A percentile compares a stretch with the other conserved stretches of the same genome.
Evolutionary conservation across 2,888 invertebrate species (phyloP).

Genomic region (Nesidiocoris tenuis): DNA sequence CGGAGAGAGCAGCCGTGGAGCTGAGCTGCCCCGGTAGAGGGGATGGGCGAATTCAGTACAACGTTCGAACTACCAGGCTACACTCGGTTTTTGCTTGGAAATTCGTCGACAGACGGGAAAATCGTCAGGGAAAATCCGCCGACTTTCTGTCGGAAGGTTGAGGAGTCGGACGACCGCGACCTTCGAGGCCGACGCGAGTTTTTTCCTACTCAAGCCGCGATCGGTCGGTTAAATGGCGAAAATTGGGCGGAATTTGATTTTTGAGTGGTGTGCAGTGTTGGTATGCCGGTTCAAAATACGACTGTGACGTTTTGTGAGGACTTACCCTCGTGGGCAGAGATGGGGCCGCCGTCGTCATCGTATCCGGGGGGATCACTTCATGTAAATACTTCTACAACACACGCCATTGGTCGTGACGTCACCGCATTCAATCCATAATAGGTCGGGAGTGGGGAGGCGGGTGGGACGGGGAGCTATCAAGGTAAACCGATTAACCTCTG

Average conservation of each 20-base stretch:
- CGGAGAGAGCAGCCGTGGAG: slow-evolving; percentile 5
- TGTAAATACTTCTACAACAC: slow-evolving; percentile 47
- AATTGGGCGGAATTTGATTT: background rate
- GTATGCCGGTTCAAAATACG: background rate
- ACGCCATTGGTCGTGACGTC: slow-evolving; percentile 49
- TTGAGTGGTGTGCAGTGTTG: background rate
- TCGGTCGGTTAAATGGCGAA: too few species aligned
- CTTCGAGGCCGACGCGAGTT: background rate
- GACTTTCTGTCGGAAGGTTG: background rate
- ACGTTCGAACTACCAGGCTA: background rate
- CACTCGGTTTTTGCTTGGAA: background rate
- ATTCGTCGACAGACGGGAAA: background rate
- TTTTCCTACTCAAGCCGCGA: background rate
- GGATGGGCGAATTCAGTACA: slow-evolving; percentile 45
- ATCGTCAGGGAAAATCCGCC: background rate
- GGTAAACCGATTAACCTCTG: background rate
- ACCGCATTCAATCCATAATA: slow-evolving; percentile 47
- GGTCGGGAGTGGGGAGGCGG: slow-evolving; percentile 11
- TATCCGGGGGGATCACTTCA: slow-evolving; percentile 51
- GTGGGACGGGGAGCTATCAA: slow-evolving; percentile 5
- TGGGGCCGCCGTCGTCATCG: slow-evolving; percentile 19
- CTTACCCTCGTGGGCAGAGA: background rate
- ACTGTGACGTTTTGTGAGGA: background rate
- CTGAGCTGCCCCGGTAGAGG: slow-evolving; percentile 26
- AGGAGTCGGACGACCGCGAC: background rate